Conservation (phyloP, 2,797 vertebrate species). For the Chelon labrosus region DNA sequence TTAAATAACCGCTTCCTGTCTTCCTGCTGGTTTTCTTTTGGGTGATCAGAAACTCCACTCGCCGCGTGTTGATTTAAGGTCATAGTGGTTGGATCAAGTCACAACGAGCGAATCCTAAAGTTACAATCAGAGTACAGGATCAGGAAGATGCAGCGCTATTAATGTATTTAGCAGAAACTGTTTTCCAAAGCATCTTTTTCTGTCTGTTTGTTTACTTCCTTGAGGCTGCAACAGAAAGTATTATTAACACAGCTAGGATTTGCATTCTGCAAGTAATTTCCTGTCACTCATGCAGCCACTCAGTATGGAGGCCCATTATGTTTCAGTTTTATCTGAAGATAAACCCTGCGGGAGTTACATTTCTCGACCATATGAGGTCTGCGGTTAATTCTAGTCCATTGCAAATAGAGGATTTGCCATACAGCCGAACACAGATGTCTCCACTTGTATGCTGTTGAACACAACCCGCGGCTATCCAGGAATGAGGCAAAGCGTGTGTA, state of each 20-base stretch:
- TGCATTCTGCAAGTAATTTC: constrained; percentile 24
- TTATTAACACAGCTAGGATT: constrained; percentile 8
- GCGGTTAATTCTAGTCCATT: neutral
- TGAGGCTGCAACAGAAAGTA: constrained; percentile 3
- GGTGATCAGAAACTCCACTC: constrained; percentile 19
- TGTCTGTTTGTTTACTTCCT: neutral
- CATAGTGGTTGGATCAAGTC: neutral
- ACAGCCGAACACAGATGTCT: neutral
- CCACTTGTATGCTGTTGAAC: neutral
- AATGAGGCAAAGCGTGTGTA: neutral
- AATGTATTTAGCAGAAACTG: constrained; percentile 1
- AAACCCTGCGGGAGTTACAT: neutral
- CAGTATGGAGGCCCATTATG: constrained; percentile 2
- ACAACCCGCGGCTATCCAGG: neutral
- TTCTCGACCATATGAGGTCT: neutral
- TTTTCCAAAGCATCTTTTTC: neutral
- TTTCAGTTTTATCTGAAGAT: constrained; percentile 4
- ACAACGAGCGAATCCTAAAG: neutral
- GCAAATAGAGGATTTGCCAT: constrained; percentile 9
- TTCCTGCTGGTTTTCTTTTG: constrained; percentile 13
- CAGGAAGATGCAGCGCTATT: neutral
- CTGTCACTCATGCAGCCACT: neutral
- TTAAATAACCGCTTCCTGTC: constrained; percentile 17
- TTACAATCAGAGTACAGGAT: constrained; percentile 1
- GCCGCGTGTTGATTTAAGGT: constrained; percentile 21